Evolutionary conservation across 2,888 invertebrate genomes (phyloP), one percentile per base, ranked within the genome.

Genomic region (Aporophyla lueneburgensis): DNA sequence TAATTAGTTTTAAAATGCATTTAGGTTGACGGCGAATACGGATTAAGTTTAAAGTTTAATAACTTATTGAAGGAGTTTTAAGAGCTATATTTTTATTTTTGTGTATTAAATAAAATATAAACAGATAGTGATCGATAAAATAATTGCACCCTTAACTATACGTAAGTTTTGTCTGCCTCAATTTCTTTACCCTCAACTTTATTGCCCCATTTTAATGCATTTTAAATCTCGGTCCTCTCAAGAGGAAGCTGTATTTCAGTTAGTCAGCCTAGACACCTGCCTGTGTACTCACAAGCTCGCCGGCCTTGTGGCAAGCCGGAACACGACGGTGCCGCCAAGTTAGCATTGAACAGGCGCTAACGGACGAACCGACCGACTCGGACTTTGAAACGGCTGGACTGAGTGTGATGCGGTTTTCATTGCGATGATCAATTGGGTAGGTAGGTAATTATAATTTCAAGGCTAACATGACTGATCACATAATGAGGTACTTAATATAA

Each of bases 261-360:
- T 66, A 49, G 69, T 71, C 58, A 51, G n/a, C 70, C 87, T 89
- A 90, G 89, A 84, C 89, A 90, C 88, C 89, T 90, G 90, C 89
- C 33, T 19, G 10, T 49, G 66, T 58, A 27, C 54, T 24, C 10
- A 76, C 71, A 69, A 78, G 56, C 77, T 75, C 85, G 71, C 71
- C 75, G 88, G 71, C 89, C 89, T 89, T 87, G 89, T 72, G 63
- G 54, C 53, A 70, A 85, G 74, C 84, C 86, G 87, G 88, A 87
- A 89, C 88, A 24, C 51, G 43, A 2, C 16, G 40, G 61, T 19
- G 85, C 65, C 79, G 81, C 76, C 83, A 79, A 73, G 89, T 90
- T 89, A 84, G 78, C 89, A 89, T 88, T 90, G 89, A 86, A 78
- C 82, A 71, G 51, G 74, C 67, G n/a, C 82, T 71, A 33, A 76